These are phyloP conservation scores for Scaptomyza graminum DNA, from an alignment of 1,140 invertebrate species.

Conservation along the genomic window DNA sequence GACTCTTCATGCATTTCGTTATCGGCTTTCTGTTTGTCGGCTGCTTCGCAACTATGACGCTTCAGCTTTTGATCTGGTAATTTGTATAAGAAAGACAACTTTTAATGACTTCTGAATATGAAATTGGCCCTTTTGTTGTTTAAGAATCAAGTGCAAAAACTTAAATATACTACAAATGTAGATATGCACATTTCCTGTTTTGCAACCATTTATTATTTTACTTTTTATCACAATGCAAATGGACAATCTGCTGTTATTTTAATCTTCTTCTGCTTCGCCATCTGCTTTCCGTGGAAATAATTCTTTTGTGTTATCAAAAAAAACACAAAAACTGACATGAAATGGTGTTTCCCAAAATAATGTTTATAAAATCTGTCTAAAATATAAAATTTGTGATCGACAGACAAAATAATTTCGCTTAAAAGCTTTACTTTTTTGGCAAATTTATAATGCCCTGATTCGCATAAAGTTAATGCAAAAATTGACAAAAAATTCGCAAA, in stretches of 20 bases:
- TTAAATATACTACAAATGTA: conserved; percentile 9
- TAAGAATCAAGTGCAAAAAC: not conserved
- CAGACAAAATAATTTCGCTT: not conserved
- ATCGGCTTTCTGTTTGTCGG: conserved; percentile 43
- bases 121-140: not conserved
- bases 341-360: too few relatives aligned
- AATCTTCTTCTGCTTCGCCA: too few relatives aligned
- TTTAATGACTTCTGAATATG: not conserved
- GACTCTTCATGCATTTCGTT: conserved; percentile 42
- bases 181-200: conserved; percentile 56
- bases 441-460: not conserved
- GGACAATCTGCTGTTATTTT: conserved; percentile 11
- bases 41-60: conserved; percentile 43
- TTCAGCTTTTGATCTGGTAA: conserved; percentile 65
- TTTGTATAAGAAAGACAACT: conserved; percentile 1
- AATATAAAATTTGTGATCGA: too few relatives aligned
- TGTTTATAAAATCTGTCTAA: too few relatives aligned
- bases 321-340: too few relatives aligned
- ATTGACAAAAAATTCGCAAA: too few relatives aligned
- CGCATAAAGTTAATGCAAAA: not conserved
- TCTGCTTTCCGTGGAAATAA: too few relatives aligned
- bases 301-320: too few relatives aligned
- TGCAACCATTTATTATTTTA: conserved; percentile 36
- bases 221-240: conserved; percentile 43
- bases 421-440: not conserved